Conservation (phyloP, 2,797 vertebrate species). For the Rhynchotus rufescens region DNA sequence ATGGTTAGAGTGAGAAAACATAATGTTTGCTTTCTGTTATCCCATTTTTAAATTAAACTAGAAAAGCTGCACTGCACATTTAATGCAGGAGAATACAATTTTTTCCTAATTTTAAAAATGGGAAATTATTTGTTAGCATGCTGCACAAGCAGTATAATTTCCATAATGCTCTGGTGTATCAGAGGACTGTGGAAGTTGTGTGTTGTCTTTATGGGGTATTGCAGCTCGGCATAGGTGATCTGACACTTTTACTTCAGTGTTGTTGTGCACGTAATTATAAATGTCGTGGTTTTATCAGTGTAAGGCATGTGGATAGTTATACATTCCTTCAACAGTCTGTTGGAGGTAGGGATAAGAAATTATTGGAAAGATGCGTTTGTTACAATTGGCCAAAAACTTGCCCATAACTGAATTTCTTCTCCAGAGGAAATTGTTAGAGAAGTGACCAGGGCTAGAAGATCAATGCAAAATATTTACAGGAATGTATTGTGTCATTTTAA, state of each 20-base stretch:
- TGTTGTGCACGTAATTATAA: neutral
- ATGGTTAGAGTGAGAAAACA: neutral
- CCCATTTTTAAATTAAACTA: neutral
- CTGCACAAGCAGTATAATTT: neutral
- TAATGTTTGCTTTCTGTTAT: neutral
- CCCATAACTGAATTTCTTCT: neutral
- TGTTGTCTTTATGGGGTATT: neutral
- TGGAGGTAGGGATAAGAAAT: neutral
- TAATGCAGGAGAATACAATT: neutral
- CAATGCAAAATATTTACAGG: neutral
- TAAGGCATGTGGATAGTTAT: neutral
- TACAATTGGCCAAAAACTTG: neutral
- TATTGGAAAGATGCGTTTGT: neutral
- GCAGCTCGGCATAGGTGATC: neutral
- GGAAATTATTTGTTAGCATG: neutral
- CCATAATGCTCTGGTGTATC: neutral
- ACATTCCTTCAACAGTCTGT: neutral
- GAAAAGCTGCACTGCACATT: accelerated
- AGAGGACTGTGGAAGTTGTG: neutral
- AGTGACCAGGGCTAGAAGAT: neutral
- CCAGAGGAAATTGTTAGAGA: neutral
- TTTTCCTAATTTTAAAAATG: neutral
- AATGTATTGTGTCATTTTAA: neutral
- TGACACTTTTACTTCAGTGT: neutral
- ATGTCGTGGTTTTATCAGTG: neutral